Evolutionary conservation across 2,888 invertebrate genomes (phyloP).

Genomic region (Mythimna impura): DNA sequence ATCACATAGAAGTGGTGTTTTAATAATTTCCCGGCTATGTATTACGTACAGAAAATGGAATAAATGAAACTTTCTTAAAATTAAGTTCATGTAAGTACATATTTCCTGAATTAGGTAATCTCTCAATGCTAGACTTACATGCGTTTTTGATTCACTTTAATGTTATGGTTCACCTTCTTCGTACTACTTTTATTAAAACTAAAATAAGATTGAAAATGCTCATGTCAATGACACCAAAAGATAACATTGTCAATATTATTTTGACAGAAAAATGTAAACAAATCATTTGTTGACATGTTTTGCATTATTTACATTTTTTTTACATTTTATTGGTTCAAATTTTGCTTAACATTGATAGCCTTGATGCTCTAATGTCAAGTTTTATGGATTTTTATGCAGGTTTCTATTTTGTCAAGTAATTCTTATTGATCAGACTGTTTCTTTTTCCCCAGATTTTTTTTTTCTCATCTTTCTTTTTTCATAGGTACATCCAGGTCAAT

Average conservation of each 20-base stretch:
- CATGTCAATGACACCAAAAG: conserved; percentile 23
- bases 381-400: not conserved
- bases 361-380: not conserved
- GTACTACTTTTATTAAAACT: not conserved
- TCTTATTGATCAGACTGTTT: not conserved
- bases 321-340: not conserved
- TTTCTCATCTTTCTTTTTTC: not conserved
- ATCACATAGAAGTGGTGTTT: conserved; percentile 56
- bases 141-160: conserved; percentile 2
- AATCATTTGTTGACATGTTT: conserved; percentile 51
- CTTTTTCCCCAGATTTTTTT: not conserved
- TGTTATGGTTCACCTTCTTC: not conserved
- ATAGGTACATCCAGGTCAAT: too few relatives aligned
- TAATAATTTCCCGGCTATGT: conserved; percentile 64
- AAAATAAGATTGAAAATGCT: not conserved
- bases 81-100: conserved; percentile 85
- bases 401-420: not conserved
- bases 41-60: conserved; percentile 69
- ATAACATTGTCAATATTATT: conserved; percentile 43
- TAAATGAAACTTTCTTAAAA: conserved; percentile 75
- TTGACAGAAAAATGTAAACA: conserved; percentile 67
- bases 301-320: conserved; percentile 19
- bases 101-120: conserved; percentile 53
- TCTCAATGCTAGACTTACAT: conserved; percentile 21
- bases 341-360: not conserved